Percentiles rank a stretch among this genome's conserved stretches.
These are phyloP conservation scores for Melikaiella ostensackeni DNA, from an alignment of 2,888 invertebrate genomes.

Conservation along the genomic window DNA sequence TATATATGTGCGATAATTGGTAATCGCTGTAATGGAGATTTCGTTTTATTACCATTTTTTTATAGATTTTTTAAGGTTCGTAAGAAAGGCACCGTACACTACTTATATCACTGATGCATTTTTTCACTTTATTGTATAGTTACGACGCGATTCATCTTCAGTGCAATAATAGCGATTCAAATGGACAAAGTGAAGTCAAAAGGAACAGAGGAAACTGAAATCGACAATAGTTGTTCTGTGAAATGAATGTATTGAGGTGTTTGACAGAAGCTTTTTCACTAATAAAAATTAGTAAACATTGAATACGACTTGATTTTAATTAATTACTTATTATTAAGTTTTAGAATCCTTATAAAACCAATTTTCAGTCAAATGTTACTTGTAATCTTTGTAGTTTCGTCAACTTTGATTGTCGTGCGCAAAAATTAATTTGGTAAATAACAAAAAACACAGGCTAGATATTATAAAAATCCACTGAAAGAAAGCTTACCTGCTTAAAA, in stretches of 20 bases:
- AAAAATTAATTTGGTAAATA: too few relatives aligned
- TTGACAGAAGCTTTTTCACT: slow-evolving; percentile 73
- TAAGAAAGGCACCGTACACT: slow-evolving; percentile 11
- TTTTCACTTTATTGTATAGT: slow-evolving; percentile 29
- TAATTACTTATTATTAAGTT: too few relatives aligned
- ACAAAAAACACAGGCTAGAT: too few relatives aligned
- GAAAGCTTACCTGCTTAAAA: too few relatives aligned
- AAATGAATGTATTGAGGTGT: slow-evolving; percentile 72
- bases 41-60: slow-evolving; percentile 1
- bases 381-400: too few relatives aligned
- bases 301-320: slow-evolving; percentile 1
- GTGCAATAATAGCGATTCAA: slow-evolving; percentile 28
- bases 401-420: too few relatives aligned
- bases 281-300: slow-evolving; percentile 71
- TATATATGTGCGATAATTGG: slow-evolving; percentile 3
- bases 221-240: slow-evolving; percentile 62
- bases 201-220: slow-evolving; percentile 53
- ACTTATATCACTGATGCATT: slow-evolving; percentile 1
- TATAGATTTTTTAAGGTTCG: slow-evolving; percentile 15
- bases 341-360: too few relatives aligned
- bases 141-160: slow-evolving; percentile 45
- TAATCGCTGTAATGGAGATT: slow-evolving; percentile 1
- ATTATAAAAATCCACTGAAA: too few relatives aligned
- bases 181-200: slow-evolving; percentile 44
- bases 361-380: too few relatives aligned